Percentiles rank a stretch among this genome's conserved stretches.
These are phyloP conservation scores for Callionymus lyra DNA, from an alignment of 2,113 vertebrate genomes.

Conservation along the genomic window DNA sequence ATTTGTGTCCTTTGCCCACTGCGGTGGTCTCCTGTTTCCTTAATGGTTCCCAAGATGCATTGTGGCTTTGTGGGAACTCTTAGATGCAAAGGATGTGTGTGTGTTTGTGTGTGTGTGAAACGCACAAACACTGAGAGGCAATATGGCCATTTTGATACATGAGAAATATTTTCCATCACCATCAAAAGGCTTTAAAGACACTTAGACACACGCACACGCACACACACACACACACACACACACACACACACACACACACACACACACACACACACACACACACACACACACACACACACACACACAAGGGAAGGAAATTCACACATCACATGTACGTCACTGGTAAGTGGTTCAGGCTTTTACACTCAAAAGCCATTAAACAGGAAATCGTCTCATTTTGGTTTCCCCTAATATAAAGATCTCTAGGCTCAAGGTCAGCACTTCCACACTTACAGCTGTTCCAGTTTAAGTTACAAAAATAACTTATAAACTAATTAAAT, in stretches of 20 bases:
- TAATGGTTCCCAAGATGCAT: constrained; percentile 76
- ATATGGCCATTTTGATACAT: constrained; percentile 61
- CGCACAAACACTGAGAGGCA: constrained; percentile 31
- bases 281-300: constrained; percentile 12
- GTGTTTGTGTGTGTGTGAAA: constrained; percentile 20
- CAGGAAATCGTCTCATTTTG: no score
- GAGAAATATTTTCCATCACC: constrained; percentile 59
- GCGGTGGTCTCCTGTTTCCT: constrained; percentile 70
- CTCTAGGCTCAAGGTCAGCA: no score
- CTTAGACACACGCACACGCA: constrained; percentile 21
- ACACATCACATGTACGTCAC: constrained; percentile 6
- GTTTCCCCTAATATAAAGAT: no score
- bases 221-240: constrained; percentile 13
- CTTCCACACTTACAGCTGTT: no score
- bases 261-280: constrained; percentile 15
- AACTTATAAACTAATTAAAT: no score
- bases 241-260: constrained; percentile 21
- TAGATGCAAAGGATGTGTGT: constrained; percentile 22
- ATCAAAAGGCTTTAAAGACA: constrained; percentile 41
- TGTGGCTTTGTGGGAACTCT: constrained; percentile 65
- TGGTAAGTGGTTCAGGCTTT: no score
- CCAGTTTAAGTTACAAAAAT: no score
- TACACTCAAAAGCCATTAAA: no score
- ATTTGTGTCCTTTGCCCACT: constrained; percentile 69
- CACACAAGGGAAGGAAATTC: no score